Conservation (phyloP, 2,113 vertebrate species). For the Lynx canadensis region DNA sequence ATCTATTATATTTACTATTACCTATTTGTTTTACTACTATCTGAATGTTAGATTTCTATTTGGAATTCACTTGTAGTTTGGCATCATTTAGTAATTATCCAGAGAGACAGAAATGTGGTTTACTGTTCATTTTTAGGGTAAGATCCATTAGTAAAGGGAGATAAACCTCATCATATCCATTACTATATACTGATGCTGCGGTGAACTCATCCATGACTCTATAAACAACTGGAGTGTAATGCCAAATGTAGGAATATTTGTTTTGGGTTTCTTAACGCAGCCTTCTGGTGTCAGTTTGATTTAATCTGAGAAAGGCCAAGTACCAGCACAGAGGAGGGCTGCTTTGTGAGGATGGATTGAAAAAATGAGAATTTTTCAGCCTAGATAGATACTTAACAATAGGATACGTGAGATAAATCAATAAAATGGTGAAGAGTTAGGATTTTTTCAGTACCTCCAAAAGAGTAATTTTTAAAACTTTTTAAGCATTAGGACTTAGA, state of each 20-base stretch:
- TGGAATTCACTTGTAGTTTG: slow-evolving; percentile 1
- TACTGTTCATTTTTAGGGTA: neutral
- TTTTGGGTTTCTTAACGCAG: neutral
- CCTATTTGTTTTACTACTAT: neutral
- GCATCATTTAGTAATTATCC: neutral
- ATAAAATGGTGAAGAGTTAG: neutral
- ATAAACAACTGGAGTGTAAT: neutral
- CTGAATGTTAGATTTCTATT: neutral
- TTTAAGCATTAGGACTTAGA: neutral
- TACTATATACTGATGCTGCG: neutral
- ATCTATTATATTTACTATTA: neutral
- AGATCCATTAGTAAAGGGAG: neutral
- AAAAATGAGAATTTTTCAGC: neutral
- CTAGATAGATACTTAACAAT: neutral
- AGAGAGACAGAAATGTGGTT: neutral
- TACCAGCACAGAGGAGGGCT: neutral
- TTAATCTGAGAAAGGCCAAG: neutral
- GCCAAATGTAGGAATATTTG: neutral
- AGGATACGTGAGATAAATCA: neutral
- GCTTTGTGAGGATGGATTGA: neutral
- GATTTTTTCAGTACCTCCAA: neutral
- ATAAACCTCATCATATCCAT: neutral
- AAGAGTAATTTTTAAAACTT: neutral
- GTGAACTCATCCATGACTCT: neutral
- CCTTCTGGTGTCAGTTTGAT: neutral